Evolutionary conservation across 2,888 invertebrate species (phyloP), one percentile per base, ranked within the genome.

Genomic region (Melipona beecheii): DNA sequence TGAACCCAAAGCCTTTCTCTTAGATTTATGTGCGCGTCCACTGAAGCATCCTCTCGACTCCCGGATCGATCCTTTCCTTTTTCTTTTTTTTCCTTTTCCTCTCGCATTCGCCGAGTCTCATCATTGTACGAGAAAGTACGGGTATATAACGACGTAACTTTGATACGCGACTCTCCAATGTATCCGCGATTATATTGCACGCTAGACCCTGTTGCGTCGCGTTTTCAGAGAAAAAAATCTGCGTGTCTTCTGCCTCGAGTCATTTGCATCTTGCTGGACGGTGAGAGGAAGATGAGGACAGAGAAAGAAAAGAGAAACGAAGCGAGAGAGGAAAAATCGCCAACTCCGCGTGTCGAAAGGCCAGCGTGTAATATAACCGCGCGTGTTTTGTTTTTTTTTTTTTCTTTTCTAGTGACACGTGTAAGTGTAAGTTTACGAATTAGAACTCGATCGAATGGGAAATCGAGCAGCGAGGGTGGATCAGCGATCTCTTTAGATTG

Each of bases 1-100:
- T 69, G 80, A 65, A 85, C 87, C 88, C 90, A 86, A 85, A 90
- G 91, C 91, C 91, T 91, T 91, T 91, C 89, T 91, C 91, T 89
- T 91, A 91, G 91, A 91, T 86, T 91, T 89, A 88, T 71, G 64
- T 79, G 81, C 83, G 79, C 76, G 76, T 85, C 80, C 81, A 87
- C 81, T 71, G 78, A 62, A 69, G 78, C 72, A 68, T 78, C 77
- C 76, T 72, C 75, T 81, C 83, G 74, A 76, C 50, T 76, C 73
- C 71, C 73, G 27, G 75, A 78, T 84, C 83, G 84, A 75, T 78
- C 64, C 43, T 43, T 36, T 60, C 19, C 19, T 72, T 69, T 58
- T 50, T 52, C 52, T 50, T 52, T 54, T 54, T n/a, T n/a, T 49
- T 65, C 19, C 19, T 62, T 56, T 9, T 17, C 71, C 54, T 50